Base-by-base conservation (phyloP, 2,113 vertebrate species). In the Colistium nudipinnis region DNA sequence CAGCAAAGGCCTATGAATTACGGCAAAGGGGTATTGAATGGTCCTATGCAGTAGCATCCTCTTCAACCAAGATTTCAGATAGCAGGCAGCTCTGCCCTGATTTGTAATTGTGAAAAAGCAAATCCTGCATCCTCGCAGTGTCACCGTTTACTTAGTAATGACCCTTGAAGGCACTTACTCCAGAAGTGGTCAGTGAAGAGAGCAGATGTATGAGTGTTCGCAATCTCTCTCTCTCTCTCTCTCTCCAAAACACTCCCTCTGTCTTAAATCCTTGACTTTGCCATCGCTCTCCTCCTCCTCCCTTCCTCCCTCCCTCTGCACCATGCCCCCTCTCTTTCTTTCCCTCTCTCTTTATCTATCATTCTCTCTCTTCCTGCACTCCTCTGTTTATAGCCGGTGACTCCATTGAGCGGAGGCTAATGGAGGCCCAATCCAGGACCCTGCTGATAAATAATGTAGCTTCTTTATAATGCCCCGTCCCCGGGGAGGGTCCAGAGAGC, bases 361-460 rank as follows among this genome's bases (percentile, higher is more conserved):
- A 56, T 74, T 30, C 85, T 82, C 76, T 74, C 78, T 74, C 84
- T 85, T 82, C 85, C 82, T 90, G 82, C 78, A 61, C 83, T 88
- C 70, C 72, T 81, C 76, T 78, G 76, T 86, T 87, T 86, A 88
- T 84, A 85, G 88, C 91, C 90, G 91, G 91, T 91, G 89, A 93
- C 91, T 93, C 92, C 92, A 94, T 93, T 95, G 93, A 95, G 94
- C 89, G 87, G 90, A 90, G 92, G 92, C 94, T 99, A 98, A 99
- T 98, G 98, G 96, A 98, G 88, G 94, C 94, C 94, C 94, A 90
- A 88, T 94, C 92, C 94, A 91, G 90, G 88, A 91, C 91, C 94
- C 95, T 96, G 96, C 95, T 98, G 96, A 98, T 99, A 97, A 99
- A 98, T 99, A 99, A 98, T 99, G 95, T 96, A 99, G 92, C 94